Percentiles rank a stretch among this genome's conserved stretches.
Evolutionary conservation across 2,113 vertebrate genomes (phyloP).

Genomic region (Oplegnathus fasciatus): DNA sequence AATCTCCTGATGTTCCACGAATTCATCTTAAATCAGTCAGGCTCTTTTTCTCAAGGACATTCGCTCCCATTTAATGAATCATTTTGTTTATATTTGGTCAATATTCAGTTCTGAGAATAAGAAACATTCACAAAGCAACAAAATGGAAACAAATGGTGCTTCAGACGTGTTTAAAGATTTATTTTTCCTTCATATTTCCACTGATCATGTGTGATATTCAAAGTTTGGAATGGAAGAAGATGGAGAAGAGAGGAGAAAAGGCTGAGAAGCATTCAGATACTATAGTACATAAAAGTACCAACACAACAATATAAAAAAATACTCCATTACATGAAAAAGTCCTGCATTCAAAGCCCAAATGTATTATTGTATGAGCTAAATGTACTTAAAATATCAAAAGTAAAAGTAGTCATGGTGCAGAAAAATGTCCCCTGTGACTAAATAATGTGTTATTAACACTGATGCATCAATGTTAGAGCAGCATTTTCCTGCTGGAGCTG

Average conservation of each 20-base stretch:
- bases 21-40: constrained; percentile 1
- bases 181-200: not conserved
- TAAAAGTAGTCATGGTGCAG: too few species aligned
- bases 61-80: not conserved
- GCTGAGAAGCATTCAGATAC: not conserved
- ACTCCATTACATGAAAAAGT: too few species aligned
- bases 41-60: not conserved
- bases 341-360: too few species aligned
- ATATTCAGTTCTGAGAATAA: not conserved
- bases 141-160: not conserved
- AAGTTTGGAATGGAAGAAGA: not conserved
- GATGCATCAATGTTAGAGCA: not conserved
- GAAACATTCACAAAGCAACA: not conserved
- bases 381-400: too few species aligned
- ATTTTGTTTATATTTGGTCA: not conserved
- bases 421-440: too few species aligned
- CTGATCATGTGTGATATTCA: not conserved
- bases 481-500: too few species aligned
- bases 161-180: not conserved
- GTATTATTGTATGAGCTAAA: too few species aligned
- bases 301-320: too few species aligned
- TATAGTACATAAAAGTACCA: too few species aligned
- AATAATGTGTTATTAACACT: too few species aligned
- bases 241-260: not conserved
- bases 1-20: constrained; percentile 51